These are phyloP conservation scores for Thryonomys swinderianus DNA, from an alignment of 2,113 vertebrate species.

Conservation along the genomic window DNA sequence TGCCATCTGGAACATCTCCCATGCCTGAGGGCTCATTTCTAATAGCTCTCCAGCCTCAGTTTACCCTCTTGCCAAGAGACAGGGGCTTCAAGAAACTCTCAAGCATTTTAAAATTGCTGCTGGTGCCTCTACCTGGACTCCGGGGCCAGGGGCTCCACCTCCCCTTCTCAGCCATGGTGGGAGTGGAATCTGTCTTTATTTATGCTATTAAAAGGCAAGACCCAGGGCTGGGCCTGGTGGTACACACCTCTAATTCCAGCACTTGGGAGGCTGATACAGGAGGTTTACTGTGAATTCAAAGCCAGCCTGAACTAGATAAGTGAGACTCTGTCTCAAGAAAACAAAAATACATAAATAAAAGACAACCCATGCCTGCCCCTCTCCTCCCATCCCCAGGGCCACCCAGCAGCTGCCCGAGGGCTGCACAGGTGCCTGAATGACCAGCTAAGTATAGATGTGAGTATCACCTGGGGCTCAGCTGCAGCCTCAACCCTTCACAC, in stretches of 20 bases:
- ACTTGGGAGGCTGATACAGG: not conserved
- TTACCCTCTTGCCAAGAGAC: not conserved
- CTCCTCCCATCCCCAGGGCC: not conserved
- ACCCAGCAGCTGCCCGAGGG: not conserved
- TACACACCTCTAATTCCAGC: not conserved
- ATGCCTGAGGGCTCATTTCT: not conserved
- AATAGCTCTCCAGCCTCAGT: not conserved
- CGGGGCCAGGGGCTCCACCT: accelerated
- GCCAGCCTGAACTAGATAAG: not conserved
- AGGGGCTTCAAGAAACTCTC: not conserved
- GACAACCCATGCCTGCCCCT: not conserved
- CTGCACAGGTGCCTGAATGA: not conserved
- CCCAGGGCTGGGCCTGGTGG: not conserved
- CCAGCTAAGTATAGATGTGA: not conserved
- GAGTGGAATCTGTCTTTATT: not conserved
- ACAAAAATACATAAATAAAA: not conserved
- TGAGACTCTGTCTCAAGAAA: not conserved
- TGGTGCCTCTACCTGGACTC: not conserved
- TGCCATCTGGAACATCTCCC: not conserved
- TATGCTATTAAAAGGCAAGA: not conserved
- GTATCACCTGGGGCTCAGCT: not conserved
- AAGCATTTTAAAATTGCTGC: not conserved
- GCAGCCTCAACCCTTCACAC: not conserved
- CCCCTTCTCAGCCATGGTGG: not conserved
- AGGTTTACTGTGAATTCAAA: not conserved